These are phyloP conservation scores for Sweltsa coloradensis DNA, from an alignment of 1,140 invertebrate genomes.

Conservation along the genomic window DNA sequence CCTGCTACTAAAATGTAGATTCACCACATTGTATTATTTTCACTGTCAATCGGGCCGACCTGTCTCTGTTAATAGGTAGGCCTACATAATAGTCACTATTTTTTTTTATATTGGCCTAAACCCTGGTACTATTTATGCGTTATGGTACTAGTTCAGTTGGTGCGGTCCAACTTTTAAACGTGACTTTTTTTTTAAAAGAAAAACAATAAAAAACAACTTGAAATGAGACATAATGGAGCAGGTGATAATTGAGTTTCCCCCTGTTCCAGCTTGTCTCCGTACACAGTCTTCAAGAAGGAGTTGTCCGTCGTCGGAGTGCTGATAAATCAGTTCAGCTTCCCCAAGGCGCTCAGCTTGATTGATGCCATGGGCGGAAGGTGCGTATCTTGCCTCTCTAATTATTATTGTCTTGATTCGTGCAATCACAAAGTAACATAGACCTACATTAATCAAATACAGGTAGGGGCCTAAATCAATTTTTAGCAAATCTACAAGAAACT, in stretches of 20 bases:
- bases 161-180: too few species aligned
- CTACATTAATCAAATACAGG: conserved; percentile 17
- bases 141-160: too few species aligned
- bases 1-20: too few species aligned
- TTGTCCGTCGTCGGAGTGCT: conserved; percentile 46
- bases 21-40: too few species aligned
- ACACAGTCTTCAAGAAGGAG: conserved; percentile 47
- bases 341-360: conserved; percentile 43
- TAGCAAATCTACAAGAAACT: conserved; percentile 48
- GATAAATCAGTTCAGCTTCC: conserved; percentile 52
- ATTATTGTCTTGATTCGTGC: neutral
- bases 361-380: conserved; percentile 45
- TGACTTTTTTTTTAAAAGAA: neutral
- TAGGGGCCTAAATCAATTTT: conserved; percentile 47
- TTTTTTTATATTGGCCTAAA: too few species aligned
- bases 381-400: conserved; percentile 2
- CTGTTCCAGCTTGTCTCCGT: conserved; percentile 42
- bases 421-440: neutral
- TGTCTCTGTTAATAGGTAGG: too few species aligned
- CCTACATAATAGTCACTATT: too few species aligned
- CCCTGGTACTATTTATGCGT: too few species aligned
- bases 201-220: too few species aligned
- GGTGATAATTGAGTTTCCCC: conserved; percentile 11
- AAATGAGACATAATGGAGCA: neutral
- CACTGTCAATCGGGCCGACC: too few species aligned